phyloP scores from a whole-genome alignment of 2,113 vertebrate genomes.

The Psittacula cyanocephala region DNA sequence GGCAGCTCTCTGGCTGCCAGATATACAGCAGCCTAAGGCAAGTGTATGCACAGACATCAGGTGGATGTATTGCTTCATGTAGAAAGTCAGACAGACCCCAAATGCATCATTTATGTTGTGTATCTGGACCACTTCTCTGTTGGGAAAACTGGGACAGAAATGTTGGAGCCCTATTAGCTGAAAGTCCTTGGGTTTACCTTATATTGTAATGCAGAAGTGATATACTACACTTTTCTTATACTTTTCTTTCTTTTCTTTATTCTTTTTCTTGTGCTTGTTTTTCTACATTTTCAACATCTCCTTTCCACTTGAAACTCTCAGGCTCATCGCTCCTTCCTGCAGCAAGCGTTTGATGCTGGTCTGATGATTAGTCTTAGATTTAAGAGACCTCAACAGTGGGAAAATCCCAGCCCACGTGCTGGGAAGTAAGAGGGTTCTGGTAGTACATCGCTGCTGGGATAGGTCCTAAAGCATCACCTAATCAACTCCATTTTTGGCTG shows the following conservation, averaged over 20 bases:
- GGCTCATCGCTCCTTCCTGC: neutral
- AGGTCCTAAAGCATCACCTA: neutral
- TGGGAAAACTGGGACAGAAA: neutral
- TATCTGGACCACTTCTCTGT: neutral
- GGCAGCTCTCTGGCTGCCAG: constrained; percentile 45
- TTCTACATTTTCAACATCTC: neutral
- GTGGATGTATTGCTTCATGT: neutral
- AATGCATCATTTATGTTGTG: rapidly evolving
- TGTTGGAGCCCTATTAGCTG: neutral
- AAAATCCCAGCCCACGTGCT: neutral
- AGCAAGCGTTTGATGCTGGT: neutral
- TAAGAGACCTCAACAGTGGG: neutral
- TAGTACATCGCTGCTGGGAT: neutral
- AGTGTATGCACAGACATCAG: neutral
- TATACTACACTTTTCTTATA: neutral
- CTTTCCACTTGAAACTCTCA: neutral
- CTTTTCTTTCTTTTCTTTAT: neutral
- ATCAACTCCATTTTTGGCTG: neutral
- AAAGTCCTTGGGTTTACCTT: neutral
- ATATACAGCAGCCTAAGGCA: constrained; percentile 22
- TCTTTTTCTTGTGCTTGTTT: neutral
- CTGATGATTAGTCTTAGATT: neutral
- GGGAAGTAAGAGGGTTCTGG: neutral
- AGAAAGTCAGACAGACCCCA: neutral
- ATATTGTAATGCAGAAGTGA: neutral